A percentile compares a stretch with the other conserved stretches of the same genome.
phyloP scores from a whole-genome alignment of 2,797 vertebrate genomes.

The Rallus crepitans region DNA sequence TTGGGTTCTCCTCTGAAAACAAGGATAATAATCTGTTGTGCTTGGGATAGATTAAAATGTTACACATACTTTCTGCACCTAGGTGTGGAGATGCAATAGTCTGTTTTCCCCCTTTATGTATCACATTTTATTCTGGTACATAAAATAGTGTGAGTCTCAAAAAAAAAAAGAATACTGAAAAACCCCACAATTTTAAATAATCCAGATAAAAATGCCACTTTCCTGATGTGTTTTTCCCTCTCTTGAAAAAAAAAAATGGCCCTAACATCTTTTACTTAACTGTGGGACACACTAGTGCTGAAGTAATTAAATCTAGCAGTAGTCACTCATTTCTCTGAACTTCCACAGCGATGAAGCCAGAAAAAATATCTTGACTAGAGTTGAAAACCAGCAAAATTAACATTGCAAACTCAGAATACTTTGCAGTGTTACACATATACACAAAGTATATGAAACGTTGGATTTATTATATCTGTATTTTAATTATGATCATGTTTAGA shows the following conservation, averaged over 20 bases:
- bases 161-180: background rate
- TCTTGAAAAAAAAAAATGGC: background rate
- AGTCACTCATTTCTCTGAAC: background rate
- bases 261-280: background rate
- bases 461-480: background rate
- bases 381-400: background rate
- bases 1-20: background rate
- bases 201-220: background rate
- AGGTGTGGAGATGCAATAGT: background rate
- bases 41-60: background rate
- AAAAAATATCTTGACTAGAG: background rate
- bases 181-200: background rate
- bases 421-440: background rate
- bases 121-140: background rate
- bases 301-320: conserved; percentile 9
- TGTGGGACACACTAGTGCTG: background rate
- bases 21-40: background rate
- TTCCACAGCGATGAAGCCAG: background rate
- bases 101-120: background rate
- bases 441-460: background rate
- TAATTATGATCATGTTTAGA: background rate
- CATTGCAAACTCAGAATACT: background rate
- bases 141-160: background rate
- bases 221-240: background rate
- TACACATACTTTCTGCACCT: background rate